phyloP scores from a whole-genome alignment of 2,797 vertebrate genomes.

The Gymnoscopelus microlampas region DNA sequence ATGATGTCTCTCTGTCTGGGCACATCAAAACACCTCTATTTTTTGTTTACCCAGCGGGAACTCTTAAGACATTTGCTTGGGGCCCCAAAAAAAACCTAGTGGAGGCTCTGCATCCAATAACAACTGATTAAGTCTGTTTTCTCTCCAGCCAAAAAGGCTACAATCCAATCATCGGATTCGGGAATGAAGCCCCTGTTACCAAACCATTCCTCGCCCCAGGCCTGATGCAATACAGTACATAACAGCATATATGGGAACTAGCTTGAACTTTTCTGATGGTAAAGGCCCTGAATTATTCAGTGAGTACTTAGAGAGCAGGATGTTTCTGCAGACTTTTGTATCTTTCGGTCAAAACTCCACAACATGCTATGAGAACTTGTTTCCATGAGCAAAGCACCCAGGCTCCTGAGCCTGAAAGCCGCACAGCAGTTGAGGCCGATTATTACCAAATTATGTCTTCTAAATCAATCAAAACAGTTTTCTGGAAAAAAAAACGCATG shows the following conservation, averaged over 20 bases:
- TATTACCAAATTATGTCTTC: no score
- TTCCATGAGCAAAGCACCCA: constrained; percentile 42
- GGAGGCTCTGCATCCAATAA: constrained; percentile 21
- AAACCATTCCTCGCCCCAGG: constrained; percentile 35
- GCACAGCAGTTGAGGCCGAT: neutral
- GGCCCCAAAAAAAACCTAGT: constrained; percentile 31
- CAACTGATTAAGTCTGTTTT: constrained; percentile 39
- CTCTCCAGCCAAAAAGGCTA: constrained; percentile 41
- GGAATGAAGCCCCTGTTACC: constrained; percentile 22
- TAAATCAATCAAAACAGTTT: no score
- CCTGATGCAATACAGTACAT: constrained; percentile 52
- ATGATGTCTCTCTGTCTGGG: no score
- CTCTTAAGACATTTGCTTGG: no score
- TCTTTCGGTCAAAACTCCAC: constrained; percentile 1
- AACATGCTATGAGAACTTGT: constrained; percentile 60
- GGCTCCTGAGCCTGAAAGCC: constrained; percentile 20
- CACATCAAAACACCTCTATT: no score
- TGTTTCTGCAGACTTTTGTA: constrained; percentile 33
- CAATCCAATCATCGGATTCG: constrained; percentile 13
- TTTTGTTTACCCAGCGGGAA: no score
- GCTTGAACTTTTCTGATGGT: constrained; percentile 40
- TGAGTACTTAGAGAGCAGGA: constrained; percentile 26
- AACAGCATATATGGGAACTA: constrained; percentile 14
- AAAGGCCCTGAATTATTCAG: constrained; percentile 64
- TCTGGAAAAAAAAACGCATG: no score